Base-by-base conservation (phyloP, 2,113 vertebrate species). In the Balaeniceps rex region DNA sequence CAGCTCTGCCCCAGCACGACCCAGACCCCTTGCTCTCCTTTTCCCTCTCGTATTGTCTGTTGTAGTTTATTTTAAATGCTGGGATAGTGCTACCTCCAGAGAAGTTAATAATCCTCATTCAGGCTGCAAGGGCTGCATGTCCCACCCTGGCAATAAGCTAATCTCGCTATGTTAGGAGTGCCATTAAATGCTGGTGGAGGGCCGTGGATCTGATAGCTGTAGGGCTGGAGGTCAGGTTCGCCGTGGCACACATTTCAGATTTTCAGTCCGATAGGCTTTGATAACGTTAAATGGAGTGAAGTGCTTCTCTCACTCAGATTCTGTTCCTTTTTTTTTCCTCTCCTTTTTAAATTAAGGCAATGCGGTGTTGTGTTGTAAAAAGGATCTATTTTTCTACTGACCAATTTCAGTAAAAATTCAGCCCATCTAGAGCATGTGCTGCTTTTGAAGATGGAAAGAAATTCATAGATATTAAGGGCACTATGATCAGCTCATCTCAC, bases 301-400 rank as follows among this genome's bases (percentile, higher is more conserved):
- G 58, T 68, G 46, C n/a, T 89, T 10, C 60, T 78, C 52, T 82
- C 49, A 71, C 66, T 52, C 80, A 85, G 57, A 82, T 85, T 31
- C 52, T 72, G 26, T 10, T 49, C 78, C 70, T 57, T 75, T 86
- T 47, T 46, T 70, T 57, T 75, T 19, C 29, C 21, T 47, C 52
- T 76, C 57, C 55, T 91, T 75, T 91, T 91, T 71, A 87, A 96
- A 93, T 72, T 6, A 85, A 95, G 82, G 90, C 90, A 38, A 63
- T n/a, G 87, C 66, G 19, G 66, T 7, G 21, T 29, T 44, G 78
- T 0, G 0, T 69, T 91, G 75, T 90, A 40, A 86, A 93, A 93
- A 80, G 46, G 71, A 83, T 80, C 90, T 96, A 80, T 96, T 96
- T 93, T 96, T 83, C 97, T 77, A 80, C 90, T 96, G 94, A 97